A percentile compares a stretch with the other conserved stretches of the same genome.
Evolutionary conservation across 2,113 vertebrate genomes (phyloP).

Genomic region (Tyrannus savana): DNA sequence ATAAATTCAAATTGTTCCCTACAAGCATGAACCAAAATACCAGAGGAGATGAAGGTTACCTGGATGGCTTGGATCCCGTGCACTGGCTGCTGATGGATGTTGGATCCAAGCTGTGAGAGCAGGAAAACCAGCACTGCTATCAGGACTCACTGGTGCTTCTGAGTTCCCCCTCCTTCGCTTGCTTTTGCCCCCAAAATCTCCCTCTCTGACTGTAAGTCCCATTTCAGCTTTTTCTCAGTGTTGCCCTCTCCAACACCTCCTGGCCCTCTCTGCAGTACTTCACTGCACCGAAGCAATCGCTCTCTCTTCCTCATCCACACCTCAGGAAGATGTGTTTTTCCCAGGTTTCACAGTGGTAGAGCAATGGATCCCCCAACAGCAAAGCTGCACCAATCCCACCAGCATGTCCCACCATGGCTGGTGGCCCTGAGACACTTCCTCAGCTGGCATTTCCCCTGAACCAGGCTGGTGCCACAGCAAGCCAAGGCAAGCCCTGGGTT

Average conservation of each 20-base stretch:
- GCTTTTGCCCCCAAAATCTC: neutral
- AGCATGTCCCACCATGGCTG: fast-evolving
- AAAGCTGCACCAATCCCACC: neutral
- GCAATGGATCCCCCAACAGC: fast-evolving
- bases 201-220: neutral
- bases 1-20: neutral
- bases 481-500: fast-evolving
- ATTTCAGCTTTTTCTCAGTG: neutral
- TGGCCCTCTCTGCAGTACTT: neutral
- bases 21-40: neutral
- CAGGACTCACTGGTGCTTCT: neutral
- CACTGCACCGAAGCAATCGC: neutral
- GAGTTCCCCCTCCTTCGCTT: neutral
- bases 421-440: neutral
- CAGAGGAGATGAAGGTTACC: neutral
- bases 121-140: neutral
- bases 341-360: neutral
- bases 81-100: neutral
- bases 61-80: neutral
- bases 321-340: neutral
- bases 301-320: neutral
- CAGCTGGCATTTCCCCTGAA: neutral
- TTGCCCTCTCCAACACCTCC: neutral
- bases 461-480: neutral
- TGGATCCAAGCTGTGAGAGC: fast-evolving